Conservation (phyloP, 2,113 vertebrate species). For the Paedocypris sp. region DNA sequence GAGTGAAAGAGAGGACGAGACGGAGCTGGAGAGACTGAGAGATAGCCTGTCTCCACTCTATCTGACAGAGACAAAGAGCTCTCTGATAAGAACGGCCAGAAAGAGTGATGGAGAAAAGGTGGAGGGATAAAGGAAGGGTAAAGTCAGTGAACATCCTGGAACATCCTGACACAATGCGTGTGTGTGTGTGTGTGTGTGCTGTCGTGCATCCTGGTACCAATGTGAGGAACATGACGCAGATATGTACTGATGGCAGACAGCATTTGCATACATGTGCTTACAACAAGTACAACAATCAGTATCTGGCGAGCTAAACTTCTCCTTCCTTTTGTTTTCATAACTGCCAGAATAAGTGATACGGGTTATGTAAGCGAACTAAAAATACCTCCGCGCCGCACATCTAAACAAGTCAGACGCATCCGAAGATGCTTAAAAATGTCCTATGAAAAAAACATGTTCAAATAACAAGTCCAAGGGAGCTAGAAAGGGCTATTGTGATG, state of each 20-base stretch:
- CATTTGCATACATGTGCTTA: slow-evolving; percentile 6
- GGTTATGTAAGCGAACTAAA: slow-evolving; percentile 9
- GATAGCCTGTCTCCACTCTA: slow-evolving; percentile 3
- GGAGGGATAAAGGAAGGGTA: slow-evolving; percentile 5
- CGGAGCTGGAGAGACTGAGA: neutral
- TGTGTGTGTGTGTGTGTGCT: slow-evolving; percentile 8
- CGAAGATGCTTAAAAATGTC: neutral
- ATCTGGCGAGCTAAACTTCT: slow-evolving; percentile 1
- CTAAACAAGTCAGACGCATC: neutral
- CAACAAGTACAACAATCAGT: neutral
- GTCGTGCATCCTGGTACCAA: neutral
- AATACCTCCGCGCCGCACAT: neutral
- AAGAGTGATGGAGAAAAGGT: slow-evolving; percentile 24
- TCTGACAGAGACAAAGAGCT: slow-evolving; percentile 31
- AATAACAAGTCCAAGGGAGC: neutral
- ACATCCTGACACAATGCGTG: slow-evolving; percentile 22
- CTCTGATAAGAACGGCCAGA: slow-evolving; percentile 25
- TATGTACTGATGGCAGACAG: neutral
- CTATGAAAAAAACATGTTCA: neutral
- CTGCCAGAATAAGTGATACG: slow-evolving; percentile 12
- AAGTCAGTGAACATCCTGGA: slow-evolving; percentile 34
- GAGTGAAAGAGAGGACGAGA: neutral
- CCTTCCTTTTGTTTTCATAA: neutral
- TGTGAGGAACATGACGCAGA: neutral
- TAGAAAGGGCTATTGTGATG: neutral